Conservation (phyloP, 2,888 invertebrate genomes). For the Melieria picta region DNA sequence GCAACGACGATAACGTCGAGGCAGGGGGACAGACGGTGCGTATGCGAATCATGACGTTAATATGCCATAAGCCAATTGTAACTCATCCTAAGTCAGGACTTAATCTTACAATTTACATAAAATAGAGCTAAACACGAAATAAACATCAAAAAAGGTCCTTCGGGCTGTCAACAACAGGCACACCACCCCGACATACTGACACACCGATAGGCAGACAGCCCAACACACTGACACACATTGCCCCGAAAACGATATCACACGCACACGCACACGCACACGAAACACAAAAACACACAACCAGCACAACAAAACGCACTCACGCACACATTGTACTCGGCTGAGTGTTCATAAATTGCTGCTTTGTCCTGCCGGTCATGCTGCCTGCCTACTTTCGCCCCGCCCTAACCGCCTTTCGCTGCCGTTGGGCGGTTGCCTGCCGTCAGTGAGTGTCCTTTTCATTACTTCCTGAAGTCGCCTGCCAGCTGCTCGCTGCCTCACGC, state of each 20-base stretch:
- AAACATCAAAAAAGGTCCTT: slow-evolving; percentile 34
- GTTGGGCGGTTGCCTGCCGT: slow-evolving; percentile 7
- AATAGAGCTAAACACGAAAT: slow-evolving; percentile 44
- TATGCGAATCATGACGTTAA: slow-evolving; percentile 31
- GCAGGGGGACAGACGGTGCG: slow-evolving; percentile 10
- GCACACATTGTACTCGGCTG: slow-evolving; percentile 10
- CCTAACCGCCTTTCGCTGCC: too few species aligned
- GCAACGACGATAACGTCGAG: neutral
- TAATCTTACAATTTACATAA: slow-evolving; percentile 60
- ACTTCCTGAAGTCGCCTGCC: slow-evolving; percentile 16
- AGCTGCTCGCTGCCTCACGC: slow-evolving; percentile 7
- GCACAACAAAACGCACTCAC: neutral
- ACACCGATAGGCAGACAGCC: too few species aligned
- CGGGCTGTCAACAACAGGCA: slow-evolving; percentile 32
- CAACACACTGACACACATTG: too few species aligned
- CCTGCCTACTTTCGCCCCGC: neutral
- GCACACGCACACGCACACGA: slow-evolving; percentile 21
- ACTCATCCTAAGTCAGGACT: slow-evolving; percentile 53
- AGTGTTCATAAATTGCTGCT: slow-evolving; percentile 34
- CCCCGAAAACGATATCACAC: neutral
- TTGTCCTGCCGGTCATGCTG: slow-evolving; percentile 11
- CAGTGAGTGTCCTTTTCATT: slow-evolving; percentile 37
- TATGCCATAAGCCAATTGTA: slow-evolving; percentile 47
- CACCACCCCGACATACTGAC: slow-evolving; percentile 5
- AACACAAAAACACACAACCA: slow-evolving; percentile 21